phyloP scores from a whole-genome alignment of 2,797 vertebrate species.

The Oreochromis grahami region DNA sequence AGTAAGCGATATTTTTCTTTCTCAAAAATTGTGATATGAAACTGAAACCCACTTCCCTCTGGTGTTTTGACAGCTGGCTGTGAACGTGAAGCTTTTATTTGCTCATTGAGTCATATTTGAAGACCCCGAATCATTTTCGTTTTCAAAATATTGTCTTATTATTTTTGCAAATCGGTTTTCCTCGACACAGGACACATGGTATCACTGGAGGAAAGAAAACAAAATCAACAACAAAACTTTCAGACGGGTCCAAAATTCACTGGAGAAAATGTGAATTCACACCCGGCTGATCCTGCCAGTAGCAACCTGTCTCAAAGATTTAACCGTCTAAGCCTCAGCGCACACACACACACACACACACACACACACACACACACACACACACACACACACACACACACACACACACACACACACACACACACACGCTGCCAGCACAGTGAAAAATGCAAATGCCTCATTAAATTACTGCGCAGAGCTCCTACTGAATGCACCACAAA shows the following conservation, averaged over 20 bases:
- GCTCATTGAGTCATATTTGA: neutral
- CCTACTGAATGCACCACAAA: neutral
- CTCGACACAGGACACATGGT: neutral
- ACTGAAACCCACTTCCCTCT: neutral
- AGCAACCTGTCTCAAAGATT: neutral
- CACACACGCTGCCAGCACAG: accelerated
- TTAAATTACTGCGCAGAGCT: neutral
- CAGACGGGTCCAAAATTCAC: neutral
- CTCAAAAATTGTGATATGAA: neutral
- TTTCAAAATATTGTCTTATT: neutral
- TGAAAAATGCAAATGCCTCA: neutral
- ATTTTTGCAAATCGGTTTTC: neutral
- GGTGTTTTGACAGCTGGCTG: neutral
- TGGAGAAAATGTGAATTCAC: neutral
- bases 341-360: neutral
- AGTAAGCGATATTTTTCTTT: neutral
- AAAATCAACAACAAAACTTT: neutral
- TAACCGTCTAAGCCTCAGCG: neutral
- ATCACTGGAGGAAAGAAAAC: neutral
- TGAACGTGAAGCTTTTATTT: neutral
- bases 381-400: accelerated
- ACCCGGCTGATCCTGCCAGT: neutral
- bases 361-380: accelerated
- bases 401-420: accelerated
- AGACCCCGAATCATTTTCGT: neutral